Evolutionary conservation across 1,140 invertebrate species (phyloP).

Genomic region (Sesamia nonagrioides): DNA sequence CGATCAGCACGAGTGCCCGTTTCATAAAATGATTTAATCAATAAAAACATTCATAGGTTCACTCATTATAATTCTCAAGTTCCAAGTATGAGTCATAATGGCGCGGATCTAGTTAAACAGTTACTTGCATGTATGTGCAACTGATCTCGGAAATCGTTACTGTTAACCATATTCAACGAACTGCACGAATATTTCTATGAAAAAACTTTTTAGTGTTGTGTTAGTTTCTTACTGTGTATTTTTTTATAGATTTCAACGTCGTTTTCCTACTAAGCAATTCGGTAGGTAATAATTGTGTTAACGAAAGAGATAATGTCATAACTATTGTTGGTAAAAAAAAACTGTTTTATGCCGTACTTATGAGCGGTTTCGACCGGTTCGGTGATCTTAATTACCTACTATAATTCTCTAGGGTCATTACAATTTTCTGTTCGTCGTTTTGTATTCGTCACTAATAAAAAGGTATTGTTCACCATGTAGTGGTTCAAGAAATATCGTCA

Average conservation of each 20-base stretch:
- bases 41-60: background rate
- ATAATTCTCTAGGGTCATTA: background rate
- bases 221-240: background rate
- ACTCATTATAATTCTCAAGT: background rate
- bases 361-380: background rate
- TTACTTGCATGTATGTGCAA: slow-evolving; percentile 62
- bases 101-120: slow-evolving; percentile 54
- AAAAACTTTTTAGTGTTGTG: slow-evolving; percentile 3
- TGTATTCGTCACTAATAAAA: no score
- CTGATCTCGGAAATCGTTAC: slow-evolving; percentile 54
- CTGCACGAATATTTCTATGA: slow-evolving; percentile 60
- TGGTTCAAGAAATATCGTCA: no score
- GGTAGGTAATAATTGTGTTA: background rate
- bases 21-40: background rate
- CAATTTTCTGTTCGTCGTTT: no score
- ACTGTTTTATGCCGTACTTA: background rate
- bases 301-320: background rate
- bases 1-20: background rate
- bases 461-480: no score
- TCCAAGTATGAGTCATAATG: slow-evolving; percentile 20
- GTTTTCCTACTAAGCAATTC: slow-evolving; percentile 9
- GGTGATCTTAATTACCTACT: background rate
- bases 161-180: slow-evolving; percentile 59
- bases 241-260: background rate
- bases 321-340: slow-evolving; percentile 3